A percentile compares a stretch with the other conserved stretches of the same genome.
Conservation (phyloP, 2,888 invertebrate genomes). For the Drosophila testacea region DNA sequence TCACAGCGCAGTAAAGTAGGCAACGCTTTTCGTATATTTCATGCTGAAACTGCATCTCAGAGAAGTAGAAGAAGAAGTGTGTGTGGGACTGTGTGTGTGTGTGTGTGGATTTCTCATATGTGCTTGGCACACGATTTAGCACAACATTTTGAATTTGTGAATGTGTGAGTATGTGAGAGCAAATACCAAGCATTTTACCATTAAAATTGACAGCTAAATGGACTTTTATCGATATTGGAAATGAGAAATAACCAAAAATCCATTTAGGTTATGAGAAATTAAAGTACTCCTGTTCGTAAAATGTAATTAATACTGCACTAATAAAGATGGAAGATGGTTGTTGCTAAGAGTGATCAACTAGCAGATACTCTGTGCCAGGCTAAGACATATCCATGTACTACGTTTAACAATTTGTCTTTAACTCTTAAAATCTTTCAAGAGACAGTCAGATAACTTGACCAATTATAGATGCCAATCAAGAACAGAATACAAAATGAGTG, state of each 20-base stretch:
- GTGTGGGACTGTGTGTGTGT: constrained; percentile 7
- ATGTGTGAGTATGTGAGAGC: background rate
- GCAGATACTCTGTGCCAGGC: background rate
- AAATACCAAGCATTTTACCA: constrained; percentile 1
- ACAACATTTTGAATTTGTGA: constrained; percentile 12
- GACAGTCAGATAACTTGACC: too few species aligned
- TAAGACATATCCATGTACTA: too few species aligned
- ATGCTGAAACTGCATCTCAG: background rate
- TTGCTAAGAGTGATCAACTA: background rate
- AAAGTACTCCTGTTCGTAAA: background rate
- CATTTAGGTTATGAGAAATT: background rate
- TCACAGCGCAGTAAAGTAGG: constrained; percentile 64
- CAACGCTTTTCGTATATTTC: constrained; percentile 42
- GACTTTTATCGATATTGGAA: background rate
- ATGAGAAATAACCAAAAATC: background rate
- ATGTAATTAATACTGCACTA: background rate
- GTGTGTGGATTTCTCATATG: constrained; percentile 10
- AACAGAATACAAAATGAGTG: too few species aligned
- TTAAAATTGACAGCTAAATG: background rate
- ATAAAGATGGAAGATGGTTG: background rate
- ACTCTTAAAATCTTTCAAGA: too few species aligned
- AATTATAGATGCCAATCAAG: too few species aligned
- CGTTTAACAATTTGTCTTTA: too few species aligned
- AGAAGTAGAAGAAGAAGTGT: background rate
- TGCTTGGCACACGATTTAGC: constrained; percentile 37